Conservation (phyloP, 64 coral and sea anemone genomes). For the Actinia tenebrosa region DNA sequence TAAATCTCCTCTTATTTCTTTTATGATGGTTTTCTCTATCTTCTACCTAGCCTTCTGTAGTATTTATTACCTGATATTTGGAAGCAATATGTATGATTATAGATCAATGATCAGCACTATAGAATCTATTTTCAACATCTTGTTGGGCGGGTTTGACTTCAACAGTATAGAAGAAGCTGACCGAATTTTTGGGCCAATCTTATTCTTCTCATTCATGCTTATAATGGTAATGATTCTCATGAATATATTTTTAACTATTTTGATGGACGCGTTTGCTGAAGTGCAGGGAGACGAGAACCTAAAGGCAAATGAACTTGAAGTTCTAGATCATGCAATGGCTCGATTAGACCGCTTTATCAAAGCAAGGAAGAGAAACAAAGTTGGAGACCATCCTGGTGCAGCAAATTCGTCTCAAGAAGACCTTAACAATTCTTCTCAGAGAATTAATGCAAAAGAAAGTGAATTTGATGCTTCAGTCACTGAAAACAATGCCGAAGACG, state of each 20-base stretch:
- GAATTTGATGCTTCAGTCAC: background rate
- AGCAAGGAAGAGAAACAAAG: slow-evolving; percentile 18
- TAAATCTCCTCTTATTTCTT: slow-evolving; percentile 57
- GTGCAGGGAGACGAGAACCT: slow-evolving; percentile 61
- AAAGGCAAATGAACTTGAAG: slow-evolving; percentile 56
- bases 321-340: slow-evolving; percentile 42
- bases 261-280: slow-evolving; percentile 84
- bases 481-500: background rate
- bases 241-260: slow-evolving; percentile 81
- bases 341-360: slow-evolving; percentile 42
- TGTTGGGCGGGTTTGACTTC: slow-evolving; percentile 82
- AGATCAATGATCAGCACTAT: slow-evolving; percentile 58
- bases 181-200: slow-evolving; percentile 51
- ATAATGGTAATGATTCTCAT: slow-evolving; percentile 92
- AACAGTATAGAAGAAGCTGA: slow-evolving; percentile 52
- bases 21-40: slow-evolving; percentile 72
- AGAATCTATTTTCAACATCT: slow-evolving; percentile 68
- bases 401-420: background rate
- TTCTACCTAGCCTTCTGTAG: slow-evolving; percentile 68
- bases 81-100: slow-evolving; percentile 51
- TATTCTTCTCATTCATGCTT: slow-evolving; percentile 91
- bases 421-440: background rate
- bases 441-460: background rate
- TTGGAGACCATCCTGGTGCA: background rate
- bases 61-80: slow-evolving; percentile 68